A percentile compares a stretch with the other conserved stretches of the same genome.
Evolutionary conservation across 2,888 invertebrate genomes (phyloP).

Genomic region (Oscheius sp.): DNA sequence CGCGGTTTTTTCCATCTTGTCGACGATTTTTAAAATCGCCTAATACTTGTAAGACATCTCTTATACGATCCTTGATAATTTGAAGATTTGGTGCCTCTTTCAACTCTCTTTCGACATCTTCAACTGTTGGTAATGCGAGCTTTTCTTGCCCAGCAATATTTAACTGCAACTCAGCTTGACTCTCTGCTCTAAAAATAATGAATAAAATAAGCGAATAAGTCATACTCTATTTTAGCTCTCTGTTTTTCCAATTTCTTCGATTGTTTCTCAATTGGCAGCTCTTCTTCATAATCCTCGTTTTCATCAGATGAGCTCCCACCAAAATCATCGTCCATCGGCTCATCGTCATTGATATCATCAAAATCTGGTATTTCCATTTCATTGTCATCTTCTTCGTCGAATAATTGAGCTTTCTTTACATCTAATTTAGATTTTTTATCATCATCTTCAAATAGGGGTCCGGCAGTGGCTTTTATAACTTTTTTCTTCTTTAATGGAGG

Average conservation of each 20-base stretch:
- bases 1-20: conserved; percentile 52
- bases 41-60: conserved; percentile 64
- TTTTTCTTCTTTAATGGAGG: conserved; percentile 7
- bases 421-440: conserved; percentile 1
- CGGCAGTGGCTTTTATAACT: background rate
- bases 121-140: conserved; percentile 59
- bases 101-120: conserved; percentile 62
- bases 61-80: conserved; percentile 61
- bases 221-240: conserved; percentile 30
- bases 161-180: conserved; percentile 63
- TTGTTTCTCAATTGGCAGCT: conserved; percentile 51
- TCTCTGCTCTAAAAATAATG: conserved; percentile 43
- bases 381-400: conserved; percentile 29
- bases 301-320: conserved; percentile 12
- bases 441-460: background rate
- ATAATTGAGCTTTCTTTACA: conserved; percentile 15
- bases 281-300: conserved; percentile 28
- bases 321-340: conserved; percentile 30
- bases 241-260: conserved; percentile 48
- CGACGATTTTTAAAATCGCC: conserved; percentile 64
- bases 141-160: conserved; percentile 56
- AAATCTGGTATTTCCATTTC: conserved; percentile 16
- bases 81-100: conserved; percentile 58
- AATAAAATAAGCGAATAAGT: background rate
- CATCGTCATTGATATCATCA: conserved; percentile 21